Percentiles rank a stretch among this genome's conserved stretches.
Evolutionary conservation across 1,140 invertebrate species (phyloP).

Genomic region (Drosophila serrata): DNA sequence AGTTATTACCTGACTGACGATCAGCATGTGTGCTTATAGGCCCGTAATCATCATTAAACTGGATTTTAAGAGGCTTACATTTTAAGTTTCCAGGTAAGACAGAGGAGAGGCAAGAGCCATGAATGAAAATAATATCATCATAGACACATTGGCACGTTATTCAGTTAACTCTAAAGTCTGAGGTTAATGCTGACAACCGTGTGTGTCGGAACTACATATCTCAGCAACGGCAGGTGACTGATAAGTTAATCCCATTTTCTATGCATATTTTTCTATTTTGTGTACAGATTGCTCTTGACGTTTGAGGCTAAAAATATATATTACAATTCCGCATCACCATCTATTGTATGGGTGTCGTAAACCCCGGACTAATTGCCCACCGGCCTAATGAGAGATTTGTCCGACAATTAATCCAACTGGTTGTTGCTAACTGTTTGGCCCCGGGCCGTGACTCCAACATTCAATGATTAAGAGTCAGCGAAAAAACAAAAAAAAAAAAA

Average conservation of each 20-base stretch:
- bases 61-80: conserved; percentile 8
- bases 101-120: background rate
- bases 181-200: conserved; percentile 5
- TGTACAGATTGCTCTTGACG: conserved; percentile 8
- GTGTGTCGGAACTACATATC: conserved; percentile 1
- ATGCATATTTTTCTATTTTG: background rate
- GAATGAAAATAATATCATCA: background rate
- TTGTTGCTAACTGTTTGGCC: conserved; percentile 17
- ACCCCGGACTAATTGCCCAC: conserved; percentile 41
- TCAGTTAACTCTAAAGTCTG: background rate
- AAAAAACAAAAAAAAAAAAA: conserved; percentile 12
- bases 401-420: conserved; percentile 41
- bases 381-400: conserved; percentile 52
- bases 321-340: background rate
- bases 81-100: conserved; percentile 8
- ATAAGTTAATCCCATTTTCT: conserved; percentile 16
- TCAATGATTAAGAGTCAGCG: conserved; percentile 29
- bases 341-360: conserved; percentile 33
- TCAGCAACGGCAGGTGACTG: background rate
- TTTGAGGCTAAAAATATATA: background rate
- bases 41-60: conserved; percentile 21
- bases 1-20: conserved; percentile 10
- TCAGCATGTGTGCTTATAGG: conserved; percentile 6
- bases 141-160: background rate
- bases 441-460: background rate